Evolutionary conservation across 2,888 invertebrate genomes (phyloP), one percentile per base, ranked within the genome.

Genomic region (Drosophila paramelanica): DNA sequence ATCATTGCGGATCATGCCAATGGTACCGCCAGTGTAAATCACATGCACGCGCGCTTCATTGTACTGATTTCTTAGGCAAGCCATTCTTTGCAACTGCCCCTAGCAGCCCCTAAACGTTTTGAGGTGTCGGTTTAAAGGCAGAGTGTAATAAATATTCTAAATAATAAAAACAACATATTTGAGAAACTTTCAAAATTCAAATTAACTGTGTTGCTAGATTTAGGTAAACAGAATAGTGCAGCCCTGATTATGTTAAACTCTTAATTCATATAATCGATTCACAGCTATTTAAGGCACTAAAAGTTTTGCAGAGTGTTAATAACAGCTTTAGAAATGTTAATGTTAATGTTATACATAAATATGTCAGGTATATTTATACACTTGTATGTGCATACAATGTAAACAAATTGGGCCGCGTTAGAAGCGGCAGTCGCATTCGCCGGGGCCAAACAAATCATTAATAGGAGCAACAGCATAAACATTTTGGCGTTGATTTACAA

Each of bases 11-110:
- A 96, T 94, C 99, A 99, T 99, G 41, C 99, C 99, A 89, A 99
- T 98, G 0, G 98, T 98, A 0, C 99, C 99, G 0, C 99, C 99
- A 0, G 98, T 98, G 90, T 98, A 98, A 36, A 99, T 93, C 31
- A 98, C 98, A 70, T 98, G 93, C 0, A 98, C 96, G 53, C 93
- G 93, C 10, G 94, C 93, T 77, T 95, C 95, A 7, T 43, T 27
- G 39, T 67, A 31, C 7, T 2, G 8, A 10, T 52, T 62, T 6
- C n/a, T 17, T 8, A 2, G 2, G 2, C 11, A 23, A 17, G 25
- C n/a, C 53, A 58, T 62, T 14, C 2, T 47, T 23, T 36, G 23
- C 45, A 41, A 50, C 53, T 45, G 45, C 41, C 65, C 62, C 62
- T 10, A 11, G 6, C 8, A 5, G 5, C 4, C 25, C 42, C 2